A percentile compares a stretch with the other conserved stretches of the same genome.
Evolutionary conservation across 2,797 vertebrate species (phyloP).

Genomic region (Psittacula echo): DNA sequence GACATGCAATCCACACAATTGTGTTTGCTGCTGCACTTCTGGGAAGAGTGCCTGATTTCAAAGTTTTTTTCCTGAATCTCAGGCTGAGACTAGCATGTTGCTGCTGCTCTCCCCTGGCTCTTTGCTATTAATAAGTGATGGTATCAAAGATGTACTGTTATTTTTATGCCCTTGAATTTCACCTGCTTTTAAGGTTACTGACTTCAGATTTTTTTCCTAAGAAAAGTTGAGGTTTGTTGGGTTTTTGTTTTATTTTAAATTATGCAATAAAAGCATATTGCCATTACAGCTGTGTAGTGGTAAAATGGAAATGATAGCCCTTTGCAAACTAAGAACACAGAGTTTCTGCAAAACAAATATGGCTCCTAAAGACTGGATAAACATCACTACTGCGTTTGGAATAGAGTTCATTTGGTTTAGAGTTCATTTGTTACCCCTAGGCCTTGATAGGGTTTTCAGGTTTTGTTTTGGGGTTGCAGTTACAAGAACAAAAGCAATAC

Average conservation of each 20-base stretch:
- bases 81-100: not conserved
- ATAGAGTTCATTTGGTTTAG: not conserved
- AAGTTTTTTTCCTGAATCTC: not conserved
- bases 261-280: not conserved
- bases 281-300: not conserved
- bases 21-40: not conserved
- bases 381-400: not conserved
- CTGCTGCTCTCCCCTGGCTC: not conserved
- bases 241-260: not conserved
- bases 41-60: slow-evolving; percentile 2
- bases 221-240: not conserved
- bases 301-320: not conserved
- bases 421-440: not conserved
- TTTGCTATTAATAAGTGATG: not conserved
- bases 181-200: not conserved
- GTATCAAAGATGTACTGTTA: not conserved
- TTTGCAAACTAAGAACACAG: not conserved
- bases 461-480: not conserved
- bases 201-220: not conserved
- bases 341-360: not conserved
- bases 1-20: not conserved
- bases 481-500: not conserved
- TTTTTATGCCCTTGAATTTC: not conserved
- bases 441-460: not conserved
- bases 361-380: not conserved